A percentile compares a stretch with the other conserved stretches of the same genome.
These are phyloP conservation scores for Microcebus jonahi DNA, from an alignment of 2,113 vertebrate genomes.

Conservation along the genomic window DNA sequence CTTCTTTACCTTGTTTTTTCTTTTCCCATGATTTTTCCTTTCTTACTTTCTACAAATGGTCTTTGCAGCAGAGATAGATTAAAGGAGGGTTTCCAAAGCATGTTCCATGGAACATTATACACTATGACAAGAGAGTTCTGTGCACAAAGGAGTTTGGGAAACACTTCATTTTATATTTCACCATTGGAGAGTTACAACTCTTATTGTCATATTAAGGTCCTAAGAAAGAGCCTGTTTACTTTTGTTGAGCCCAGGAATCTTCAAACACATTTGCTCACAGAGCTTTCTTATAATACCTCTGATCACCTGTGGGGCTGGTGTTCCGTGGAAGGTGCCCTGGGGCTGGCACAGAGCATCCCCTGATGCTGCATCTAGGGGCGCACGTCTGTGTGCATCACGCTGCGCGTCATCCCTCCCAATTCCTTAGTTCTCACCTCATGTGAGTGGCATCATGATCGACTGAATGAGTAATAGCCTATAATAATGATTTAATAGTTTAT, in stretches of 20 bases:
- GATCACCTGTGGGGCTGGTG: not conserved
- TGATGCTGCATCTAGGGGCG: fast-evolving
- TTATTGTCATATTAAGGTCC: not conserved
- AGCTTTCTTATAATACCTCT: not conserved
- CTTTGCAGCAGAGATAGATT: constrained; percentile 1
- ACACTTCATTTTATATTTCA: not conserved
- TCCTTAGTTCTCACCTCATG: not conserved
- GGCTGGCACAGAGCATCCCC: not conserved
- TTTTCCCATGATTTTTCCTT: not conserved
- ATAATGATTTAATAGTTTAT: constrained; percentile 34
- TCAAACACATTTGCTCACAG: not conserved
- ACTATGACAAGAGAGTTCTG: not conserved
- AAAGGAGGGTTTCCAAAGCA: not conserved
- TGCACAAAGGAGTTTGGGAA: not conserved
- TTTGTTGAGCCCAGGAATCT: not conserved
- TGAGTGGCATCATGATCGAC: not conserved
- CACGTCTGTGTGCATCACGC: not conserved
- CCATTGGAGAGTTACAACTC: not conserved
- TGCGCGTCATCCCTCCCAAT: not conserved
- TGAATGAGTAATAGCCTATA: constrained; percentile 14
- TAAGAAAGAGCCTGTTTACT: not conserved
- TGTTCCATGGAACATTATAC: not conserved
- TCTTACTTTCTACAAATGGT: not conserved
- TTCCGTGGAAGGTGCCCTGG: not conserved
- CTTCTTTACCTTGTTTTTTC: not conserved